Percentiles rank a stretch among this genome's conserved stretches.
These are phyloP conservation scores for Rousettus leschenaultii DNA, from an alignment of 2,113 vertebrate species.

Conservation along the genomic window DNA sequence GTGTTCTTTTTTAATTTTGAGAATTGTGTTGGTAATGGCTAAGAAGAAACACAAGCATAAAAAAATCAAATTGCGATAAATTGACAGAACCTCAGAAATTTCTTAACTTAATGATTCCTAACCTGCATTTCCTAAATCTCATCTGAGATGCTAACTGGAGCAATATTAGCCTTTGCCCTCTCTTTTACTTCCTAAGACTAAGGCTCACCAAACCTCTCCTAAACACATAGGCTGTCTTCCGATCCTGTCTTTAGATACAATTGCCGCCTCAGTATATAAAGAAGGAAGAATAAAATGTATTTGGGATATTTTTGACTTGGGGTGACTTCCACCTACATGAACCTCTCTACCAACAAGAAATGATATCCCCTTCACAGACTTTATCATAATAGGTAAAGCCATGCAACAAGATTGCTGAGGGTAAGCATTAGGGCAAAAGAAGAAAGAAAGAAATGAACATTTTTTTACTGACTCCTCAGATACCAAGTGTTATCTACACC, in stretches of 20 bases:
- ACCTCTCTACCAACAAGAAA: not conserved
- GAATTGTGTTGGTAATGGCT: not conserved
- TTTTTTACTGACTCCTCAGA: not conserved
- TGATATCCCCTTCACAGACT: not conserved
- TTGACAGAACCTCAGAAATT: not conserved
- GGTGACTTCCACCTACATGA: not conserved
- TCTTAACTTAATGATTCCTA: not conserved
- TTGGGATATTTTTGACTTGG: not conserved
- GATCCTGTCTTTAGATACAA: not conserved
- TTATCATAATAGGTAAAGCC: not conserved
- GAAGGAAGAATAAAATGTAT: not conserved
- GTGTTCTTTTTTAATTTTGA: not conserved
- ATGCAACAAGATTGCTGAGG: not conserved
- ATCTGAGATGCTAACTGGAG: not conserved
- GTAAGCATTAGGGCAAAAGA: not conserved
- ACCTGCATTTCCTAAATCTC: not conserved
- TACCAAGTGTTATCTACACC: not conserved
- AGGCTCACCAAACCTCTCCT: not conserved
- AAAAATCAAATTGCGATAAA: not conserved
- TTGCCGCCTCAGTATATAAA: not conserved
- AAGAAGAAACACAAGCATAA: not conserved
- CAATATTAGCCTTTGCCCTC: not conserved
- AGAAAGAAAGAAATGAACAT: not conserved
- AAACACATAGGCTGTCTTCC: not conserved
- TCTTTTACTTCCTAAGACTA: not conserved